Base-by-base conservation (phyloP, 2,888 invertebrate species). In the Galerucella pusilla region DNA sequence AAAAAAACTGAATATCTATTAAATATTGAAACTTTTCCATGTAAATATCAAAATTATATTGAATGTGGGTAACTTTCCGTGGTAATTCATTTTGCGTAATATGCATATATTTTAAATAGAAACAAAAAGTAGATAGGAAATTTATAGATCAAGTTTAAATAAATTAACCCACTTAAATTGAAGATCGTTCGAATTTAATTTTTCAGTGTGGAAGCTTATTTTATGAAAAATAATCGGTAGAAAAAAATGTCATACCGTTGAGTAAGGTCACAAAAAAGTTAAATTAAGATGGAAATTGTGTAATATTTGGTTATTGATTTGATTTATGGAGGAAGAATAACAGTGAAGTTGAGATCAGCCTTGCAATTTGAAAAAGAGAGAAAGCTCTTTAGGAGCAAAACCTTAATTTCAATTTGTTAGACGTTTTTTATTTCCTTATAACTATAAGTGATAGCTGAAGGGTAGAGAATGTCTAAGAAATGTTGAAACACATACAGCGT, bases 111-210 rank as follows among this genome's bases (percentile, higher is more conserved):
- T 42, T 12, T 42, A 42, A 42, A 42, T 61, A 63, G 6, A 63
- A 7, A 63, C 28, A 35, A 67, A 54, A n/a, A 12, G 9, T 28
- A 12, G 46, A 67, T 54, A 35, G 52, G 73, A 57, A 61, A 20
- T 78, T 79, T 77, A 75, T 73, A 75, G 76, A 71, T 68, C 77
- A 77, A 80, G 81, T 81, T 81, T 79, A 81, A 79, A 81, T 81
- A 78, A 81, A 79, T 81, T 81, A 77, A 81, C 81, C 81, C 77
- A 75, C 76, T 76, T 67, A 75, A 74, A 80, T 78, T 78, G 69
- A 73, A 75, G 77, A 78, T 78, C 78, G 77, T 77, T 79, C 75
- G 71, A 73, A 79, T 81, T 79, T 75, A 71, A 67, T 52, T 35
- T 54, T 52, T 67, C 35, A 25, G 35, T 52, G 54, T 35, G 42